These are phyloP conservation scores for Acanthisitta chloris DNA, from an alignment of 2,113 vertebrate species.

Conservation along the genomic window DNA sequence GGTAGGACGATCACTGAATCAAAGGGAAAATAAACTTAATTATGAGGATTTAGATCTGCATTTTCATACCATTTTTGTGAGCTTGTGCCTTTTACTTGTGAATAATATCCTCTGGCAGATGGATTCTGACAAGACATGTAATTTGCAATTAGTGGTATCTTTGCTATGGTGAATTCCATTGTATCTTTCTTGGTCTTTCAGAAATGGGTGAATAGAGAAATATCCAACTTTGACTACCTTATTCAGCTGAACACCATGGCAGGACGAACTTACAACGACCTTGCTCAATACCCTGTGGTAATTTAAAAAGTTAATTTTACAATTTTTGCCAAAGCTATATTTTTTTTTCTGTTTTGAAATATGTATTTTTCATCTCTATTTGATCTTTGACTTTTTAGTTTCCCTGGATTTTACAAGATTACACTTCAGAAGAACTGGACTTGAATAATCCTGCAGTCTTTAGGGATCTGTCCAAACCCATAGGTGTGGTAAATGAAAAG, in stretches of 20 bases:
- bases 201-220: constrained; percentile 98
- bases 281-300: constrained; percentile 98
- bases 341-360: neutral
- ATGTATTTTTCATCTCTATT: neutral
- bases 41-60: neutral
- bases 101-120: neutral
- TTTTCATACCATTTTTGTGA: neutral
- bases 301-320: neutral
- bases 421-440: constrained; percentile 93
- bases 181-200: constrained; percentile 53
- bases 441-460: constrained; percentile 90
- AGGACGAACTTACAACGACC: constrained; percentile 94
- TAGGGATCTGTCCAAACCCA: constrained; percentile 92
- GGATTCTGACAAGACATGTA: neutral
- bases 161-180: neutral
- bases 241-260: constrained; percentile 98
- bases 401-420: constrained; percentile 93
- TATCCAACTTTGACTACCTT: constrained; percentile 97
- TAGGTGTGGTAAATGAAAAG: constrained; percentile 92
- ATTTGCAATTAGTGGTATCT: neutral
- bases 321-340: neutral
- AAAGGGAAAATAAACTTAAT: neutral
- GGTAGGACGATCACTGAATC: neutral
- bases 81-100: neutral
- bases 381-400: constrained; percentile 76